These are phyloP conservation scores for Apantesis nais DNA, from an alignment of 2,888 invertebrate genomes.

Conservation along the genomic window DNA sequence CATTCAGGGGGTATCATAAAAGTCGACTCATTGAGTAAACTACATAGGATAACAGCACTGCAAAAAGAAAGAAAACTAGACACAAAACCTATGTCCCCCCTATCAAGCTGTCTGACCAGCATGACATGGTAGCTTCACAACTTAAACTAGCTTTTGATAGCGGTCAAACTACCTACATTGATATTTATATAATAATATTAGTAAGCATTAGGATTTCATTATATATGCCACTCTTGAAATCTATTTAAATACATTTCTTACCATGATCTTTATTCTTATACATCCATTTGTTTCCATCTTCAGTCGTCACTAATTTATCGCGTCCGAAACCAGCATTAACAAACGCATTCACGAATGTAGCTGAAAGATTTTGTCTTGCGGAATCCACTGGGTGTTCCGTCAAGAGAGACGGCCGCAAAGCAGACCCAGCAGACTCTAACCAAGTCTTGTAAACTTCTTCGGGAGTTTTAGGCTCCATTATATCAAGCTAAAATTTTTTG, in stretches of 20 bases:
- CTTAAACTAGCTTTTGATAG: neutral
- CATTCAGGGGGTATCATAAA: no score
- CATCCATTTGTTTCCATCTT: slow-evolving; percentile 94
- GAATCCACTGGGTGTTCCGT: slow-evolving; percentile 94
- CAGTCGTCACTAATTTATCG: slow-evolving; percentile 96
- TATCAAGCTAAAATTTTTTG: slow-evolving; percentile 89
- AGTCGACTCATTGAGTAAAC: no score
- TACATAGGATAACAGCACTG: no score
- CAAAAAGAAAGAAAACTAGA: no score
- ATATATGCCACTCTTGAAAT: no score
- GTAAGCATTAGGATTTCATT: no score
- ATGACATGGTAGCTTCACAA: neutral
- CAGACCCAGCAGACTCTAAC: slow-evolving; percentile 92
- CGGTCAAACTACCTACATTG: no score
- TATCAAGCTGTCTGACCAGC: no score
- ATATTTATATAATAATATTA: no score
- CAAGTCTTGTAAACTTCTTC: slow-evolving; percentile 99
- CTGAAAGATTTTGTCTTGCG: slow-evolving; percentile 97
- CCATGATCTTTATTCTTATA: slow-evolving; percentile 98
- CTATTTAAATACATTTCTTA: slow-evolving; percentile 39
- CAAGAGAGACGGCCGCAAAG: slow-evolving; percentile 89
- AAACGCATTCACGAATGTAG: slow-evolving; percentile 99
- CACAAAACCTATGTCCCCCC: no score
- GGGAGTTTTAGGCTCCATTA: slow-evolving; percentile 99
- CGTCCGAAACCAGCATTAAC: slow-evolving; percentile 99